A percentile compares a stretch with the other conserved stretches of the same genome.
phyloP scores from a whole-genome alignment of 1,140 invertebrate genomes.

The Pseudomyrmex pallidus region DNA sequence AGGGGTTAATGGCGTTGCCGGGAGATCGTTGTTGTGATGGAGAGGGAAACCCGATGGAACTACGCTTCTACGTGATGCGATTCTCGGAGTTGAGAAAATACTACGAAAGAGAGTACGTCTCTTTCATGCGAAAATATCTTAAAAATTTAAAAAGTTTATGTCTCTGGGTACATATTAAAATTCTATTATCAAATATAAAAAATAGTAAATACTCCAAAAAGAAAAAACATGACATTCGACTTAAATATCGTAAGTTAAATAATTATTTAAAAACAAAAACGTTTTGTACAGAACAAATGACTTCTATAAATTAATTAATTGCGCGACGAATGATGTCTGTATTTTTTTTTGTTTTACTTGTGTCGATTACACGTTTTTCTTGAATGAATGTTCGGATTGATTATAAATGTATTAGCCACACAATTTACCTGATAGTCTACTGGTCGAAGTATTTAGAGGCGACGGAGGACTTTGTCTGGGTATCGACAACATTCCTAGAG shows the following conservation, averaged over 20 bases:
- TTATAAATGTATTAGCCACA: not conserved
- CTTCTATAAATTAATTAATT: too few relatives aligned
- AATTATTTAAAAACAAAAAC: too few relatives aligned
- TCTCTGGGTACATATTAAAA: too few relatives aligned
- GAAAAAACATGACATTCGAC: too few relatives aligned
- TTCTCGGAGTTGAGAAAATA: not conserved
- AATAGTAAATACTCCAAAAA: too few relatives aligned
- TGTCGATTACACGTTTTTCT: not conserved
- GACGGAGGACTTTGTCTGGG: slow-evolving; percentile 80
- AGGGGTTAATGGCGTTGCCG: slow-evolving; percentile 2
- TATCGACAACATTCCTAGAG: slow-evolving; percentile 68
- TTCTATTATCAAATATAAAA: too few relatives aligned
- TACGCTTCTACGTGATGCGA: slow-evolving; percentile 19
- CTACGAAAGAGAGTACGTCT: not conserved
- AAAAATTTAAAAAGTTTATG: too few relatives aligned
- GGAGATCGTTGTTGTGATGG: slow-evolving; percentile 5
- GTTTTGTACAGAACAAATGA: too few relatives aligned
- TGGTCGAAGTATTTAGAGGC: slow-evolving; percentile 77
- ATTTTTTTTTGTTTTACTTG: not conserved
- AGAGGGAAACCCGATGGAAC: slow-evolving; percentile 12
- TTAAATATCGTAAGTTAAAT: too few relatives aligned
- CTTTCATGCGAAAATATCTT: slow-evolving; percentile 9
- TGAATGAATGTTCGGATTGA: not conserved
- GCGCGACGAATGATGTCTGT: too few relatives aligned
- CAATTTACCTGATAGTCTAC: slow-evolving; percentile 77